A percentile compares a stretch with the other conserved stretches of the same genome.
Evolutionary conservation across 1,140 invertebrate species (phyloP).

Genomic region (Epicauta chinensis): DNA sequence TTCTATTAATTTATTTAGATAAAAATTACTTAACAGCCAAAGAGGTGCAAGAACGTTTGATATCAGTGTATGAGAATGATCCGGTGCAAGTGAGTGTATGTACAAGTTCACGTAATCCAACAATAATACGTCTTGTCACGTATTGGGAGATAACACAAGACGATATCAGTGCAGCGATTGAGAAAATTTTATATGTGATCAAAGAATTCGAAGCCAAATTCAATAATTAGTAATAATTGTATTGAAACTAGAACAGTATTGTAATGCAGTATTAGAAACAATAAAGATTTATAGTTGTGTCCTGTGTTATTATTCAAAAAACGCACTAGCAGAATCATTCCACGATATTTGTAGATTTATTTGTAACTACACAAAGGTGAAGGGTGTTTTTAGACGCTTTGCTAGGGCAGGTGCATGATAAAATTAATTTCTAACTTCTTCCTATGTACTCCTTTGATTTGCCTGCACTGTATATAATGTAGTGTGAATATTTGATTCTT

Average conservation of each 20-base stretch:
- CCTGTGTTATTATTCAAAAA: no score
- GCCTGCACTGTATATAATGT: no score
- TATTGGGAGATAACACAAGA: slow-evolving; percentile 60
- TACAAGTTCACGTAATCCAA: slow-evolving; percentile 48
- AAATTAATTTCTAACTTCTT: no score
- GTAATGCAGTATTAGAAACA: no score
- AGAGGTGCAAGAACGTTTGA: slow-evolving; percentile 54
- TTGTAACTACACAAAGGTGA: no score
- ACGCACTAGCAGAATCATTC: no score
- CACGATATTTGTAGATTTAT: no score
- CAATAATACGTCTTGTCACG: slow-evolving; percentile 56
- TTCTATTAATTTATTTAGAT: slow-evolving; percentile 61
- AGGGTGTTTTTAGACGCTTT: no score
- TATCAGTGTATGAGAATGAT: slow-evolving; percentile 49
- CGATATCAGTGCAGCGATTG: slow-evolving; percentile 55
- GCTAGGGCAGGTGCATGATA: no score
- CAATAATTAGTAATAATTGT: background rate
- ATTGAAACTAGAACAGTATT: background rate
- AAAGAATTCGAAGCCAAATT: slow-evolving; percentile 45
- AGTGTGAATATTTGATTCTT: no score
- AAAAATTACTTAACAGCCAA: slow-evolving; percentile 44
- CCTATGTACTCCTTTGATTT: no score
- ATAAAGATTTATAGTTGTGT: no score
- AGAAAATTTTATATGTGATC: slow-evolving; percentile 57
- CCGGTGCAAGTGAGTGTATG: slow-evolving; percentile 49